Base-by-base conservation (phyloP, 1,140 invertebrate species). In the Zaprionus vittiger region DNA sequence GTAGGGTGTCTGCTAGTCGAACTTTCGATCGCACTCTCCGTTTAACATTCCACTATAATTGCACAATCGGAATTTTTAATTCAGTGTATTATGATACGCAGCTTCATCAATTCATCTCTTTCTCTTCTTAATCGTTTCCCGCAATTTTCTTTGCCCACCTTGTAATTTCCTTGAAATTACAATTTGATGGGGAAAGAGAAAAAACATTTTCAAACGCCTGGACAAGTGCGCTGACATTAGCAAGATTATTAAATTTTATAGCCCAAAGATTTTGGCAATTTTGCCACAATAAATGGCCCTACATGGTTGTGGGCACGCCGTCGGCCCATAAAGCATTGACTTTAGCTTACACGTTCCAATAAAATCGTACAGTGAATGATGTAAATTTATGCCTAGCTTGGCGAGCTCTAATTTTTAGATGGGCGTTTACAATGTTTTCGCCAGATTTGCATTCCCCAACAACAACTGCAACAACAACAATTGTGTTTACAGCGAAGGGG, bases 161-260 rank as follows among this genome's bases (percentile, higher is more conserved):
- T 24, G n/a, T 52, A 41, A 56, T 66, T 38, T 55, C 17, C 17
- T 49, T 24, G 1, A 22, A 24, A 4, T 24, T 12, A 9, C 4
- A 4, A 22, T 20, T 52, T 12, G 22, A 24, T 52, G 12, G 47
- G 20, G 20, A 20, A 22, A 14, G 20, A 34, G 31, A 34, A 14
- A 22, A 22, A 24, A 12, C 44, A n/a, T 41, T n/a, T 49, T 11
- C 2, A 52, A 34, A 54, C 2, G 47, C 62, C 1, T 12, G 24
- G 37, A 26, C 22, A 20, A 56, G 69, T 57, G 14, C 17, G 28
- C 22, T 37, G 34, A 83, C 76, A 87, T 77, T 81, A 65, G 70
- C 65, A 71, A 24, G 47, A 91, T 91, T 87, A 91, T 91, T 91
- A 91, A 77, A 77, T 77, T 91, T 91, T 91, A 91, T 91, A 80